A percentile compares a stretch with the other conserved stretches of the same genome.
phyloP scores from a whole-genome alignment of 2,797 vertebrate species.

The Spatula versicolor region DNA sequence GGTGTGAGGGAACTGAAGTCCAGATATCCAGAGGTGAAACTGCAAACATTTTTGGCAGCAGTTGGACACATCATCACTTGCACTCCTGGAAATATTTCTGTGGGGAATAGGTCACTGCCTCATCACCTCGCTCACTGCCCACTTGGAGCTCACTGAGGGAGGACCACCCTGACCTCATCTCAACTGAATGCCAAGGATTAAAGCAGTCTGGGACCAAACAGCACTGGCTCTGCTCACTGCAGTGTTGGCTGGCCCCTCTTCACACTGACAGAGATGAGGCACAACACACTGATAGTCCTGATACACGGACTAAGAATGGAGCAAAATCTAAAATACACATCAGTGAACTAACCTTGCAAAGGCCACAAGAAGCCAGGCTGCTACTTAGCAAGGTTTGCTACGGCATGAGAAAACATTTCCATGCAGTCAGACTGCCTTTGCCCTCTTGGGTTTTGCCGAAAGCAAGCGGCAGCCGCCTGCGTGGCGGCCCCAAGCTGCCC shows the following conservation, averaged over 20 bases:
- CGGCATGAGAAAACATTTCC: background rate
- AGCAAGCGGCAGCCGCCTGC: background rate
- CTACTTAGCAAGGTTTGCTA: background rate
- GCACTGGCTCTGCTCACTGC: background rate
- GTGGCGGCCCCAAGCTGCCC: background rate
- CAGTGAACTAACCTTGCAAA: background rate
- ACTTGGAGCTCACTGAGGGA: background rate
- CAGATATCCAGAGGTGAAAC: background rate
- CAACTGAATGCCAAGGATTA: background rate
- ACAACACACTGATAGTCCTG: background rate
- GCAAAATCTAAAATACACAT: rapidly evolving
- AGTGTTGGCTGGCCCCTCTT: background rate
- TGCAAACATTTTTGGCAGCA: background rate
- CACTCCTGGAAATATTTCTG: background rate
- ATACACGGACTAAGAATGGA: background rate
- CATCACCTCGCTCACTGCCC: background rate
- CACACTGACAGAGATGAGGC: background rate
- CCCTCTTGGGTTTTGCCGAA: background rate
- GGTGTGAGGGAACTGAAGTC: background rate
- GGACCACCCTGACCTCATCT: background rate
- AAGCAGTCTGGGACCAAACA: background rate
- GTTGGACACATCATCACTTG: background rate
- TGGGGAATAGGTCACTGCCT: background rate
- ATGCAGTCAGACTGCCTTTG: background rate
- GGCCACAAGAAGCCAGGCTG: background rate